Evolutionary conservation across 1,140 invertebrate species (phyloP), one percentile per base, ranked within the genome.

Genomic region (Drosophila mojavensis): DNA sequence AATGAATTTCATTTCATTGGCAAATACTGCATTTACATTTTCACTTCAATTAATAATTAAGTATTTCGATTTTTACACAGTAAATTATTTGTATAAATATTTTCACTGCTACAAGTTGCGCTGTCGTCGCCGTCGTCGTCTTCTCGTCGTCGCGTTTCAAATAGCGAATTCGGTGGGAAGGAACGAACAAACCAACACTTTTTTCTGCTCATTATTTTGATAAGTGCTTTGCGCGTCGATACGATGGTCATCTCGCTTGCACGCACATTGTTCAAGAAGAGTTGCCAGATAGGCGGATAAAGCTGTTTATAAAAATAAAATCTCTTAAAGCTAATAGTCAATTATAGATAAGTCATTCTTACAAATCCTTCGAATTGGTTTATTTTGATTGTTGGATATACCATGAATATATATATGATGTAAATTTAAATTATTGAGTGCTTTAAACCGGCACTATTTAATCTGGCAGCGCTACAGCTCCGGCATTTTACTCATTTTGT

Each of bases 51-150:
- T 77, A 43, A 62, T 70, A 70, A 58, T 70, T 73, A 36, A 54
- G 67, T 74, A 61, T 55, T 71, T 71, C 24, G 65, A 43, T 69
- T 86, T 79, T 76, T 70, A 75, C 65, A 86, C 82, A 63, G 63
- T 47, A 73, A 78, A 77, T 76, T 48, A 63, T 69, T 85, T 73
- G 65, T 72, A 85, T 85, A 86, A 86, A 85, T 88, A 79, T 82
- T 82, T 86, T 86, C 76, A 73, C 79, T 86, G 75, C 82, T 86
- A 86, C 82, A 82, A 85, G 82, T 86, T 86, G 82, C 79, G 68
- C 41, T 75, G 64, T 66, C 65, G 65, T 78, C 68, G 74, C 72
- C 59, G 39, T 54, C 56, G 43, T 68, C 59, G 59, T 60, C 64
- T 75, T 75, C 66, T 75, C 72, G 65, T 75, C 73, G 73, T 76